phyloP scores from a whole-genome alignment of 2,113 vertebrate species.

The Lasiurus cinereus region DNA sequence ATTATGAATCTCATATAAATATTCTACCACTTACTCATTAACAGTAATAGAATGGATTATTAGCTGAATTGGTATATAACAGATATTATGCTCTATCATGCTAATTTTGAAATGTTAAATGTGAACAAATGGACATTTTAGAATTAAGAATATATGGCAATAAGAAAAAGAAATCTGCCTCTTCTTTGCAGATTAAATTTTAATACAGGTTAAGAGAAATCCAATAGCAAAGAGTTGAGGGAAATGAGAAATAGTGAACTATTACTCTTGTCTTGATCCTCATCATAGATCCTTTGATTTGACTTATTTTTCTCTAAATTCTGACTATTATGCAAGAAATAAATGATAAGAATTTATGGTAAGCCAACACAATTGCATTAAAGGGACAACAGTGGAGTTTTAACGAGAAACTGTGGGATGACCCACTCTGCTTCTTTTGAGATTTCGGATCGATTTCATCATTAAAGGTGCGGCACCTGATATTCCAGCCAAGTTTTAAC shows the following conservation, averaged over 20 bases:
- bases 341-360: not conserved
- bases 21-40: not conserved
- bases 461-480: not conserved
- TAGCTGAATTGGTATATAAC: not conserved
- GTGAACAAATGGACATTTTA: not conserved
- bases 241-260: not conserved
- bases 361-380: not conserved
- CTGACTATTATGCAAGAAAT: not conserved
- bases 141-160: not conserved
- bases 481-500: not conserved
- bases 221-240: not conserved
- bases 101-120: not conserved
- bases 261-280: not conserved
- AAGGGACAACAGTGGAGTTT: not conserved
- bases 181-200: not conserved
- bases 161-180: not conserved
- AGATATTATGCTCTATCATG: not conserved
- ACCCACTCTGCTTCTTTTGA: not conserved
- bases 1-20: not conserved
- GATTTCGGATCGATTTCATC: not conserved
- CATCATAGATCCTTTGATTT: not conserved
- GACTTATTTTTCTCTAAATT: not conserved
- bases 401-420: not conserved
- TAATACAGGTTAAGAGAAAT: not conserved
- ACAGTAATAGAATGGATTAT: not conserved